Conservation (phyloP, 2,888 invertebrate genomes). For the Chironomus tentans region DNA sequence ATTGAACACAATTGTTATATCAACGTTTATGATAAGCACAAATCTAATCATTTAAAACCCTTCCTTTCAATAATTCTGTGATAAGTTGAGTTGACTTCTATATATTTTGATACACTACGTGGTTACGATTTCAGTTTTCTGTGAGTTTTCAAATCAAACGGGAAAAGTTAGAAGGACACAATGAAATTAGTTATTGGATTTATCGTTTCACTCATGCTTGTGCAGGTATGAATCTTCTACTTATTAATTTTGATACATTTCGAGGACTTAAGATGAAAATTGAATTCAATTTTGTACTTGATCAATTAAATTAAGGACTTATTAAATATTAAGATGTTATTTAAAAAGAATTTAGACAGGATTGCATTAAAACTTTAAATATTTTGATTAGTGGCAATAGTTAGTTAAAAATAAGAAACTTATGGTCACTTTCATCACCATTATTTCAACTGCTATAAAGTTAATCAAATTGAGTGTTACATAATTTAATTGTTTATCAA, state of each 20-base stretch:
- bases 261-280: no score
- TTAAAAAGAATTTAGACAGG: no score
- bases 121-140: not conserved
- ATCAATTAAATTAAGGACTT: no score
- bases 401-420: no score
- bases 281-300: no score
- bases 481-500: no score
- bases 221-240: not conserved
- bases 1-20: not conserved
- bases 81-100: not conserved
- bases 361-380: no score
- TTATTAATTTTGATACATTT: not conserved
- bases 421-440: no score
- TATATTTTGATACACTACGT: not conserved
- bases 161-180: not conserved
- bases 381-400: no score
- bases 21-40: not conserved
- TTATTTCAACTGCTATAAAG: no score
- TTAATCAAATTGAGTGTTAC: no score
- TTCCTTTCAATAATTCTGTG: not conserved
- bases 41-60: not conserved
- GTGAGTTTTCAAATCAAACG: not conserved
- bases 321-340: no score
- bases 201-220: not conserved
- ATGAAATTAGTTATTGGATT: slow-evolving; percentile 19